phyloP scores from a whole-genome alignment of 2,888 invertebrate species.

The Achlya flavicornis region DNA sequence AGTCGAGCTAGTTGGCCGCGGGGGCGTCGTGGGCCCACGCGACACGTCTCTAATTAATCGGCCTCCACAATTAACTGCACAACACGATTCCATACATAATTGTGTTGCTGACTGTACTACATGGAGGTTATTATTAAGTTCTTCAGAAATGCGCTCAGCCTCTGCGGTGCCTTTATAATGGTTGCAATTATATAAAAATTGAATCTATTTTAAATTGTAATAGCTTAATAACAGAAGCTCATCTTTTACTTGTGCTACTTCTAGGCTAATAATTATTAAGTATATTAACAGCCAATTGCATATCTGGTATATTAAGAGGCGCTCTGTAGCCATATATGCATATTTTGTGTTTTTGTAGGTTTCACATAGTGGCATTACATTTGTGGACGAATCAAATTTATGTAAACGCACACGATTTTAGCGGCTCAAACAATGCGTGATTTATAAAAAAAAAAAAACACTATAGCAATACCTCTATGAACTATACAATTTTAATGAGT shows the following conservation, averaged over 20 bases:
- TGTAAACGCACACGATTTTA: background rate
- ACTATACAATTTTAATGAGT: background rate
- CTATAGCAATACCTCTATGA: background rate
- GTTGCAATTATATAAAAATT: no score
- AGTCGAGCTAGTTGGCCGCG: conserved; percentile 40
- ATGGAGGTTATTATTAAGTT: conserved; percentile 28
- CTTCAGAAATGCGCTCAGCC: background rate
- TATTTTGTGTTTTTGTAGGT: no score
- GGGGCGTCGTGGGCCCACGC: conserved; percentile 67
- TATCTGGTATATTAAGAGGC: no score
- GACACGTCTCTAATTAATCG: conserved; percentile 75
- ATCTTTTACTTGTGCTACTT: no score
- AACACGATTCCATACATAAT: conserved; percentile 51
- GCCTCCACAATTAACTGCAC: conserved; percentile 65
- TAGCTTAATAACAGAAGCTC: background rate
- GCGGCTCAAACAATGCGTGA: background rate
- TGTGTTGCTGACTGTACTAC: conserved; percentile 56
- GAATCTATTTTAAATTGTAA: background rate
- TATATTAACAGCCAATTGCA: no score
- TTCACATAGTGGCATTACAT: no score
- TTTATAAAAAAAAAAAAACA: background rate
- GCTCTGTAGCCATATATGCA: no score
- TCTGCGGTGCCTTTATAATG: background rate
- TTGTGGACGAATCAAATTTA: no score
- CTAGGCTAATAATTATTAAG: no score